Conservation (phyloP, 2,888 invertebrate species). For the Pemphredon lugubris region DNA sequence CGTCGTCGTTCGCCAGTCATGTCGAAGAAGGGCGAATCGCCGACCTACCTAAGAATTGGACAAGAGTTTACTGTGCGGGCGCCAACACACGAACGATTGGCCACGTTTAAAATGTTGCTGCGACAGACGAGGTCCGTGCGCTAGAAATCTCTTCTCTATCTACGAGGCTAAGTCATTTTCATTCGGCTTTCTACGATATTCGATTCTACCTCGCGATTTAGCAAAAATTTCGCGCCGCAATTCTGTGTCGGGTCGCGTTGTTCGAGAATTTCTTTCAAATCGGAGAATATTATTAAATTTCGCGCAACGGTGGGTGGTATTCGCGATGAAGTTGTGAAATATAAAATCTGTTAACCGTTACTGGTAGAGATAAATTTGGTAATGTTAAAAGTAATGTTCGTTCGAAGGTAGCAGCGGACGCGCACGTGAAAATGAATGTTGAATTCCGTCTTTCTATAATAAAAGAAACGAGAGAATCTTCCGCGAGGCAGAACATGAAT, state of each 20-base stretch:
- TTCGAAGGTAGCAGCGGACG: too few species aligned
- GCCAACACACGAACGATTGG: conserved; percentile 77
- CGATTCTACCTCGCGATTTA: neutral
- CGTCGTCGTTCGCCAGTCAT: conserved; percentile 62
- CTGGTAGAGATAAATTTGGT: too few species aligned
- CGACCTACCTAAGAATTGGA: conserved; percentile 80
- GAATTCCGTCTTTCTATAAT: too few species aligned
- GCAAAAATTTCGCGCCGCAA: neutral
- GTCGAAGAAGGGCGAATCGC: conserved; percentile 55
- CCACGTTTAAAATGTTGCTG: conserved; percentile 71
- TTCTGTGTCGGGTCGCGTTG: neutral
- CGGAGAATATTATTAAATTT: too few species aligned
- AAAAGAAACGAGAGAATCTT: too few species aligned
- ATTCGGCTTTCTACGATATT: neutral
- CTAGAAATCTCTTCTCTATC: conserved; percentile 53
- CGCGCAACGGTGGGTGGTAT: too few species aligned
- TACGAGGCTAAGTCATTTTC: conserved; percentile 14
- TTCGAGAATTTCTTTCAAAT: too few species aligned
- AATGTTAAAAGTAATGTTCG: too few species aligned
- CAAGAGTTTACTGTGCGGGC: conserved; percentile 81
- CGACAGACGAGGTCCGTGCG: conserved; percentile 54
- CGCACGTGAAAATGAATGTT: too few species aligned
- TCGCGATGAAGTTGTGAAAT: too few species aligned
- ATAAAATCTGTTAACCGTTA: too few species aligned
- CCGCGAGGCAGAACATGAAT: too few species aligned